Base-by-base conservation (phyloP, 2,797 vertebrate species). In the Silurus lanzhouensis region DNA sequence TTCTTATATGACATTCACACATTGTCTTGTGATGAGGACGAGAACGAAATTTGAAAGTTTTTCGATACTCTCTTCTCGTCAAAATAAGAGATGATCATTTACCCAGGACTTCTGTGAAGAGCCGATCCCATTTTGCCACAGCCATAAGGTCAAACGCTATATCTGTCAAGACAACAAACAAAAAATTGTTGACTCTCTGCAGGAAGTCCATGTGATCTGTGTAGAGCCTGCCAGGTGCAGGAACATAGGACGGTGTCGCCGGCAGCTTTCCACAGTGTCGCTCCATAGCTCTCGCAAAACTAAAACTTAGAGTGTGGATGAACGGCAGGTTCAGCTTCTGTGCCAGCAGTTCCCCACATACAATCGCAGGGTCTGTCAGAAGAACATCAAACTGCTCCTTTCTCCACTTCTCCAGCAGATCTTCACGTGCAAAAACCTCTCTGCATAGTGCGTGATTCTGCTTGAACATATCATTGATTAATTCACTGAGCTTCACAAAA, bases 311-410 rank as follows among this genome's bases (percentile, higher is more conserved):
- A 64, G 76, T 93, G 64, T 94, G 90, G 5, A 95, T 82, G 12
- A 95, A 94, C 6, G 94, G 93, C 6, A 93, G 84, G 5, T 22
- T 86, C 3, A 96, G 89, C 5, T 93, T 74, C 83, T 94, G 88
- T 67, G 94, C 93, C 82, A 94, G 5, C 0, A 95, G 91, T 31
- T 95, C 94, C 1, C 92, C 92, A 0, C 95, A 91, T 1, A 76
- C 0, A 52, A 1, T 0, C 5, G 94, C 0, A 0, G 92, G 90
- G 31, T 95, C 94, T 38, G 89, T 87, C 0, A 96, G 15, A 31
- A 95, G 2, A 20, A 93, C 27, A 31, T 95, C 92, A 85, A 94
- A 95, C 61, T 85, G 88, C n/a, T 89, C 83, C 76, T 88, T 66
- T 61, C 82, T 52, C 80, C 95, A 89, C 85, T 89, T 95, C 64